phyloP scores from a whole-genome alignment of 2,797 vertebrate species.

The Peromyscus melanophrys region DNA sequence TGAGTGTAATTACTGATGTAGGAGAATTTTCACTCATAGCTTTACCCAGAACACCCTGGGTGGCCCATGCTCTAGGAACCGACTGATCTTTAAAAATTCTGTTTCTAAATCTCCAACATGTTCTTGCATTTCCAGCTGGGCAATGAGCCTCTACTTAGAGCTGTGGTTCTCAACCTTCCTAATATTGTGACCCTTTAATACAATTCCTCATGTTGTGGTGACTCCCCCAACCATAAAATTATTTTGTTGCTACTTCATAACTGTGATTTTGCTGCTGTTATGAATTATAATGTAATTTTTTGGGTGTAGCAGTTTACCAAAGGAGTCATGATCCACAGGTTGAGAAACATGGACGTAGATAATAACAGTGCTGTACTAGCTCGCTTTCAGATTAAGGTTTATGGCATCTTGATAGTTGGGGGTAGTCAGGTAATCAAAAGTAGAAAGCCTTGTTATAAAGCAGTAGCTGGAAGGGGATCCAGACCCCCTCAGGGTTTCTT shows the following conservation, averaged over 20 bases:
- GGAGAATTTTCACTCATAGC: neutral
- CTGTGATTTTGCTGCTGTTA: too few species aligned
- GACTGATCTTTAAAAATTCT: conserved; percentile 14
- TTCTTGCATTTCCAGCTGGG: neutral
- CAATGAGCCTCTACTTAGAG: neutral
- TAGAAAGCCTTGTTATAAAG: neutral
- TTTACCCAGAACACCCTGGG: neutral
- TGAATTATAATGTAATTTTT: too few species aligned
- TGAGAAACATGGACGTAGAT: neutral
- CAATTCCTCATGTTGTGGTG: too few species aligned
- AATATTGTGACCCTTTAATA: too few species aligned
- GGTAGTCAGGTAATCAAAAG: neutral
- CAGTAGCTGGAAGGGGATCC: neutral
- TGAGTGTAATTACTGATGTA: neutral
- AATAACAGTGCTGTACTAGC: neutral
- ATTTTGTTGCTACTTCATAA: too few species aligned
- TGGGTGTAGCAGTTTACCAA: too few species aligned
- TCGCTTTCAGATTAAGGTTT: conserved; percentile 6
- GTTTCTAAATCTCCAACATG: neutral
- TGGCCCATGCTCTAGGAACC: neutral
- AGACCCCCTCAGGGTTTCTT: neutral
- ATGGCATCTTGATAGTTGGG: neutral
- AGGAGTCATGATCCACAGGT: too few species aligned
- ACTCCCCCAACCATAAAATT: too few species aligned
- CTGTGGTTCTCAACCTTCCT: too few species aligned